Base-by-base conservation (phyloP, 2,888 invertebrate species). In the Ernsta delagoae region DNA sequence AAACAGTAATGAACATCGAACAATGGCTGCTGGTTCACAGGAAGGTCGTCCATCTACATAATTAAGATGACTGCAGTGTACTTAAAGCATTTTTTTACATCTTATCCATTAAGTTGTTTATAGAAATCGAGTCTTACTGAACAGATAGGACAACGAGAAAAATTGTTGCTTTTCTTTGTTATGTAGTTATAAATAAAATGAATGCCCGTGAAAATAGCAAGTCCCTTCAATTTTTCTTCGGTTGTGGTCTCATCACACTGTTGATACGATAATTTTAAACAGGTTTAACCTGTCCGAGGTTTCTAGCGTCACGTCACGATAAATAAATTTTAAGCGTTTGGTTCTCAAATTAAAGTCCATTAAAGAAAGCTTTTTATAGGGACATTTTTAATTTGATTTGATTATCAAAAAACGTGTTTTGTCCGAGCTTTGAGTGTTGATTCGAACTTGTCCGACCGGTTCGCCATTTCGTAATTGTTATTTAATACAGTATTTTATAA, bases 401-500 rank as follows among this genome's bases (percentile, higher is more conserved):
- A 16, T 39, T 12, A 3, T 1, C 4, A 3, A 53, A 50, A 24
- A 53, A 53, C 50, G 50, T 53, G 50, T 53, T 53, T 24, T 2
- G 24, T 56, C 5, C 5, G 16, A 31, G n/a, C 11, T 5, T 11
- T 5, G 56, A 34, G n/a, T n/a, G 48, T 48, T 16, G 43, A 8
- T 8, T 12, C 36, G 5, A 59, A 65, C 57, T 7, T 12, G 36
- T 50, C 36, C n/a, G 36, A 59, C 57, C 54, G 56, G 56, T 43
- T 45, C 7, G 12, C 24, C 24, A 11, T 36, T 65, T 59, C 45
- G n/a, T 45, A 45, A 45, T 41, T 24, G 39, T 36, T 63, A 53
- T 48, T 53, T 53, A 41, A 63, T 63, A 39, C 53, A 36, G 54
- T 54, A n/a, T 36, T 45, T 41, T 41, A 41, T 41, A 41, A 41